Evolutionary conservation across 2,113 vertebrate genomes (phyloP), one percentile per base, ranked within the genome.

Genomic region (Ptilorrhoa leucosticta): DNA sequence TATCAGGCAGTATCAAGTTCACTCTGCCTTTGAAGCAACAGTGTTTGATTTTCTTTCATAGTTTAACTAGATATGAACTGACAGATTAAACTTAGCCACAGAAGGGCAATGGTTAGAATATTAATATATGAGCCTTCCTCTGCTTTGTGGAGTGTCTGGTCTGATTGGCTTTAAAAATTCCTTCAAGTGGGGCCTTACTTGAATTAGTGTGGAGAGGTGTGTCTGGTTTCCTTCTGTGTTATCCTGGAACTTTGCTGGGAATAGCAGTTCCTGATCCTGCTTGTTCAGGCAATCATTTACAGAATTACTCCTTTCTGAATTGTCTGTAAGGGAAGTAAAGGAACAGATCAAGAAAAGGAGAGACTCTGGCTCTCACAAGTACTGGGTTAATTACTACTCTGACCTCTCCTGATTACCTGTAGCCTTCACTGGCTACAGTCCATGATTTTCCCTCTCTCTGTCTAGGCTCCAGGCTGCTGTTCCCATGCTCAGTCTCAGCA

Each of bases 11-110:
- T 61, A 84, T 81, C 88, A 83, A 93, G 42, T 23, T 91, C 75
- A 63, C 20, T 71, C 35, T 86, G 71, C 63, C 86, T 96, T 94
- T 95, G 83, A 93, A 94, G 65, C 60, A 87, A 78, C 8, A 68
- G 31, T n/a, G 73, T 81, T 85, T 91, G 42, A 88, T n/a, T 71
- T 60, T 95, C 81, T 83, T 89, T 83, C 79, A 50, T 30, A 66
- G 66, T 89, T 79, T 88, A 87, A 79, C 70, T 53, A 85, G 81
- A 86, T 83, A 44, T 23, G 75, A 92, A 77, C 75, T 72, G 73
- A 87, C 64, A 94, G 65, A 73, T 50, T 51, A 45, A 96, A 94
- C 30, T 72, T 28, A 87, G 76, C 77, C 53, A 83, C 39, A 90
- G 81, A n/a, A 91, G 53, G 75, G 39, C 60, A 93, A 56, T 54